A percentile compares a stretch with the other conserved stretches of the same genome.
Conservation (phyloP, 2,888 invertebrate genomes). For the Timema cristinae region DNA sequence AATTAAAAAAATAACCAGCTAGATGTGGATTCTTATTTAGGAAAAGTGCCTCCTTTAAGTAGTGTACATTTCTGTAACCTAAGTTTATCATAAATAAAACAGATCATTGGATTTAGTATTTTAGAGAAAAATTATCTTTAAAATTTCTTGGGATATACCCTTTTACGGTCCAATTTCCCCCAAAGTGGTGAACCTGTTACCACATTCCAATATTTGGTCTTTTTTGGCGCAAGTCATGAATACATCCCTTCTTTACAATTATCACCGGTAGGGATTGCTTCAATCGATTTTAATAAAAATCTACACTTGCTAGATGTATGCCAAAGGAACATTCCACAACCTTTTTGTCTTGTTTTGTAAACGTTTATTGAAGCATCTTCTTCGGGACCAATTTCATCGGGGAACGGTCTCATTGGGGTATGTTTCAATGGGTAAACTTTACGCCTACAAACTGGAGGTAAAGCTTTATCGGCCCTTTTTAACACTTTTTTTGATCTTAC, state of each 20-base stretch:
- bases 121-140: neutral
- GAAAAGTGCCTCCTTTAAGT: no score
- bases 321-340: constrained; percentile 10
- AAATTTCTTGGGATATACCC: neutral
- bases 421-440: neutral
- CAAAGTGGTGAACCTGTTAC: neutral
- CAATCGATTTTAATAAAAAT: neutral
- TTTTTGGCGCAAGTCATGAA: neutral
- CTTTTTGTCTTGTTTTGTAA: neutral
- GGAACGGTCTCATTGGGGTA: neutral
- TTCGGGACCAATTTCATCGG: neutral
- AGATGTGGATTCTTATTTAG: no score
- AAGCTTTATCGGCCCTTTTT: neutral
- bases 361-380: neutral
- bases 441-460: neutral
- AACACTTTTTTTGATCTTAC: neutral
- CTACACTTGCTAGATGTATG: neutral
- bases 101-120: no score
- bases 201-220: neutral
- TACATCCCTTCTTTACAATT: neutral
- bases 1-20: no score
- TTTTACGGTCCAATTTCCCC: neutral
- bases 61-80: no score
- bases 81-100: no score
- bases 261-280: neutral